Percentiles rank a stretch among this genome's conserved stretches.
Conservation (phyloP, 2,888 invertebrate genomes). For the Oxystoma pomonae region DNA sequence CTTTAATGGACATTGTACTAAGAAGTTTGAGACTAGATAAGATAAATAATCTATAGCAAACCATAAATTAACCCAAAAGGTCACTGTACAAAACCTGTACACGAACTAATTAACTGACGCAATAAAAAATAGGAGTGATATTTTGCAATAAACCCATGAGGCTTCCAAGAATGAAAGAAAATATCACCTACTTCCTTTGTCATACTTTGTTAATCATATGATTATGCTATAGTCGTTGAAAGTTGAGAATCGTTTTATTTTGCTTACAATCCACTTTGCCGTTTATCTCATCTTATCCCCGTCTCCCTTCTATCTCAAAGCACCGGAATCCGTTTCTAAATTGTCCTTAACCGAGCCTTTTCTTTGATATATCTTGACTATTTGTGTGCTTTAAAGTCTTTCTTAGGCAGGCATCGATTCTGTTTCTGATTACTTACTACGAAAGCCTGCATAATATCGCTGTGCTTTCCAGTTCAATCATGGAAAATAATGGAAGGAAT, state of each 20-base stretch:
- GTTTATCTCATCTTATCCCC: constrained; percentile 44
- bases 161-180: no score
- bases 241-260: constrained; percentile 45
- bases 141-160: no score
- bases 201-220: no score
- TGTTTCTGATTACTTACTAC: constrained; percentile 36
- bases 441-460: constrained; percentile 25
- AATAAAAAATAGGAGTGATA: no score
- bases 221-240: constrained; percentile 34
- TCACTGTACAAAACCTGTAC: no score
- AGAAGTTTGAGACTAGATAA: no score
- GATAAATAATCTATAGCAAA: no score
- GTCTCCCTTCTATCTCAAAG: constrained; percentile 40
- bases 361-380: constrained; percentile 44
- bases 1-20: no score
- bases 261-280: constrained; percentile 44
- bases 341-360: constrained; percentile 41
- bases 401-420: constrained; percentile 36
- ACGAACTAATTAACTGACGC: no score
- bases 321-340: constrained; percentile 41
- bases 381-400: constrained; percentile 41
- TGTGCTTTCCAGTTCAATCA: constrained; percentile 19
- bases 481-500: constrained; percentile 15
- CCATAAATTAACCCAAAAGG: no score
- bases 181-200: no score